Evolutionary conservation across 2,113 vertebrate species (phyloP).

Genomic region (Capreolus pygargus): DNA sequence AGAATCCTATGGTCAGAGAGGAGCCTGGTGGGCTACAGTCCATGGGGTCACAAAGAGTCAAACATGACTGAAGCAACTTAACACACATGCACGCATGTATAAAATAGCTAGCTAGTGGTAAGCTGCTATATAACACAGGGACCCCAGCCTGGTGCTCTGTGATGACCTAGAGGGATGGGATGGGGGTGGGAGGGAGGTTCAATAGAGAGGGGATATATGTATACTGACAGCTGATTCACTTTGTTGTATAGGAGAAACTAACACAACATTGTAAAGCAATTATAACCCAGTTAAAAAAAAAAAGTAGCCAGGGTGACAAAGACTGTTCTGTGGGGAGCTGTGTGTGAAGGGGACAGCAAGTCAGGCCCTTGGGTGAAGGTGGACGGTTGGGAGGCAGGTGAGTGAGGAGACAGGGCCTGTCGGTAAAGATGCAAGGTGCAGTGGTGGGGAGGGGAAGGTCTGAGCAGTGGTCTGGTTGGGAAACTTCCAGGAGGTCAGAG

Average conservation of each 20-base stretch:
- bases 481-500: background rate
- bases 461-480: background rate
- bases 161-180: background rate
- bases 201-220: background rate
- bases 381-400: background rate
- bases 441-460: background rate
- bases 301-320: background rate
- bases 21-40: background rate
- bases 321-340: background rate
- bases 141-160: background rate
- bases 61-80: background rate
- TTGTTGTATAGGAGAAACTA: background rate
- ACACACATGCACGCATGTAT: background rate
- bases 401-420: background rate
- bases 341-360: no score
- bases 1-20: background rate
- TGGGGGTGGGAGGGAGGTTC: background rate
- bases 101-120: background rate
- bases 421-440: accelerated
- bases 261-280: background rate
- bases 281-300: background rate
- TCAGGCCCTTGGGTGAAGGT: background rate
- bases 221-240: background rate
- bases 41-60: background rate
- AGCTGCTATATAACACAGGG: background rate